Evolutionary conservation across 1,140 invertebrate species (phyloP).

Genomic region (Matsumurasca onukii): DNA sequence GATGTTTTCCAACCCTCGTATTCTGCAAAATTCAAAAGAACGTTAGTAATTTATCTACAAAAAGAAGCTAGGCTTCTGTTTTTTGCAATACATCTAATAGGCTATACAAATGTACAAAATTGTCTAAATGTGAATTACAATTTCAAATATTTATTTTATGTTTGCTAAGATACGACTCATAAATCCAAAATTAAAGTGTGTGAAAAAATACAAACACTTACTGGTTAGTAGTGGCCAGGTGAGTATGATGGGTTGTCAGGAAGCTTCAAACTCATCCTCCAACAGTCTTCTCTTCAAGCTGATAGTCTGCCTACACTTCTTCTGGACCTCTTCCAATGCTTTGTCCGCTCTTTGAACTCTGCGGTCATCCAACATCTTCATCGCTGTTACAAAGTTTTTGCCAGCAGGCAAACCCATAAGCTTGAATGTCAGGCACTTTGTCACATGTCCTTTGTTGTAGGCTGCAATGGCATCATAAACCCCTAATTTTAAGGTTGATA

Average conservation of each 20-base stretch:
- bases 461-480: conserved; percentile 27
- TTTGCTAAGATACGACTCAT: background rate
- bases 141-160: background rate
- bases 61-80: background rate
- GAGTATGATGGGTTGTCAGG: background rate
- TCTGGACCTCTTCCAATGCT: conserved; percentile 3
- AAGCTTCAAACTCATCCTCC: conserved; percentile 12
- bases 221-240: background rate
- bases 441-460: conserved; percentile 26
- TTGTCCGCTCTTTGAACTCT: background rate
- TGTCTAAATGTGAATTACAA: background rate
- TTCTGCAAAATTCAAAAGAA: background rate
- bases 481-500: conserved; percentile 17
- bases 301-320: background rate
- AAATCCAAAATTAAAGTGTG: background rate
- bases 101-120: background rate
- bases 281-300: background rate
- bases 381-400: background rate
- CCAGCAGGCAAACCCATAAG: conserved; percentile 10
- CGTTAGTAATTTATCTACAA: background rate
- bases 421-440: conserved; percentile 14
- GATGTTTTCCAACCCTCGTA: background rate
- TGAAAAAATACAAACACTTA: background rate
- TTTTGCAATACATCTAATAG: background rate
- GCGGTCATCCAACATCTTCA: conserved; percentile 4